Base-by-base conservation (phyloP, 2,797 vertebrate species). In the Poeciliopsis paucimaculata region DNA sequence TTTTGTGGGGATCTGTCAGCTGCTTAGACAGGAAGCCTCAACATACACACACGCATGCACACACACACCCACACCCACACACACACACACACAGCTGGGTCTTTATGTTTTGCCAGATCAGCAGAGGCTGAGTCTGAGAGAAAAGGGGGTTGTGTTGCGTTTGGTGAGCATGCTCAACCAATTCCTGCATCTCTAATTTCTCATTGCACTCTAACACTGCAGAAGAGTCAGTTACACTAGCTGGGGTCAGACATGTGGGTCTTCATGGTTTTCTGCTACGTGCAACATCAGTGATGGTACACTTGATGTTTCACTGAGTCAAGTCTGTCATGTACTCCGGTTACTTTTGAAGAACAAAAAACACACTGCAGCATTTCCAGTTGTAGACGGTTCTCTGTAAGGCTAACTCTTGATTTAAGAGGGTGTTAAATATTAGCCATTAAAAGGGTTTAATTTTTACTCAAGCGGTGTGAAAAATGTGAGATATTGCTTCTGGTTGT, bases 31-130 rank as follows among this genome's bases (percentile, higher is more conserved):
- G 76, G 75, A 88, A 86, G 76, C 5, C 2, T 51, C 28, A n/a
- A 43, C n/a, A 60, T 10, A 72, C 43, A 43, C 41, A 34, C 77
- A 73, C n/a, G 18, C 1, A 34, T 78, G 80, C 34, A 77, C 11
- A 77, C 41, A 16, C 39, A 43, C 76, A 71, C n/a, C 15, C 2
- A 18, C 79, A 76, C 31, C 62, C 7, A 76, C n/a, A 68, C 51
- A 36, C 34, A 47, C 76, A 66, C 10, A 34, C 72, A 34, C 77
- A 82, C 41, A 82, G 82, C 79, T 90, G 86, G 83, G 39, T 70
- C 51, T 83, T 82, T 16, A 53, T 81, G 74, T 92, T 91, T 68
- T 79, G 84, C 71, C 26, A 81, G 73, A 84, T 89, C 90, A 87
- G 89, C 90, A 88, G 55, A 84, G 75, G 73, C 51, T 18, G 16